Evolutionary conservation across 1,140 invertebrate species (phyloP), one percentile per base, ranked within the genome.

Genomic region (Diplogasteroides magnus): DNA sequence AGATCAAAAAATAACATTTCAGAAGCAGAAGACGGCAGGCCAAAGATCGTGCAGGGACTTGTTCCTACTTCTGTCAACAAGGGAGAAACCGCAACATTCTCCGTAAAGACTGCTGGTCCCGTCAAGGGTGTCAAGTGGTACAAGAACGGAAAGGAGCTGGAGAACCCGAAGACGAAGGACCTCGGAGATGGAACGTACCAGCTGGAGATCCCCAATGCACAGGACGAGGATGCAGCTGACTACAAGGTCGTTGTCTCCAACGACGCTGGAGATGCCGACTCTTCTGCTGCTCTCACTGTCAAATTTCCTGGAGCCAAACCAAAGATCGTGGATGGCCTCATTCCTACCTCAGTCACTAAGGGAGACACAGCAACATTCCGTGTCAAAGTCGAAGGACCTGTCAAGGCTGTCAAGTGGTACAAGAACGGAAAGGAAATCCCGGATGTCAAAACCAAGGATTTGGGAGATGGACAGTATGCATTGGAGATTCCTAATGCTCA

Each of bases 181-280:
- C 73, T 74, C 29, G 73, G 73, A 58, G 69, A 75, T 48, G 73
- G 72, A 60, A 75, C 71, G 32, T 75, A 75, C 37, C 68, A 67
- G 6, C 74, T 75, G 31, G 63, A 65, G 2, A 58, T 75, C n/a
- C 72, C 74, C 27, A 62, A 75, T 27, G 58, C 29, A n/a, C 27
- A n/a, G 14, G 58, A 64, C 6, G 77, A 77, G 28, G 76, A 74
- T 60, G 58, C 65, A n/a, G 77, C 31, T 27, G 66, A 74, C n/a
- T 79, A 59, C 71, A 74, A 62, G 23, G 74, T 75, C 28, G 69
- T 37, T 27, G 73, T 63, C 6, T 55, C 56, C 2, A 75, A 75
- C 56, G 74, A 76, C 13, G 64, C 61, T 25, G 74, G 72, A 59
- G 59, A 74, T 32, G 68, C 58, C 19, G 59, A 65, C 28, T 61